A percentile compares a stretch with the other conserved stretches of the same genome.
These are phyloP conservation scores for Scartelaos histophorus DNA, from an alignment of 2,113 vertebrate species.

Conservation along the genomic window DNA sequence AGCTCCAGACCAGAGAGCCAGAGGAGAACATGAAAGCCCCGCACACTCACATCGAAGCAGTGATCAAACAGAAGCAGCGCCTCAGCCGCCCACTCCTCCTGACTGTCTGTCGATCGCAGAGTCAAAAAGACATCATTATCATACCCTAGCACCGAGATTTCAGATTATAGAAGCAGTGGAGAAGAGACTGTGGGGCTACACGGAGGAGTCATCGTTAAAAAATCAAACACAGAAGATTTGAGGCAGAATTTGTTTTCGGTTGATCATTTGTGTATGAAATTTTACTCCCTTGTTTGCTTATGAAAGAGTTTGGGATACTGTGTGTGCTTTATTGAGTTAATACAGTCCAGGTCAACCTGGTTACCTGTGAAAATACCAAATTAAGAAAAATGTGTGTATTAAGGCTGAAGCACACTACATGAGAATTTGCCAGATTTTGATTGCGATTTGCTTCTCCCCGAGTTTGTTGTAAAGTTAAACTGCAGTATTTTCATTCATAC, in stretches of 20 bases:
- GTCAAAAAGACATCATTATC: constrained; percentile 24
- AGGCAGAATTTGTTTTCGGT: neutral
- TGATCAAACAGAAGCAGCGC: constrained; percentile 43
- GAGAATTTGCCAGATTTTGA: no score
- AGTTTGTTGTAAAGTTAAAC: no score
- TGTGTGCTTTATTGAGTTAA: neutral
- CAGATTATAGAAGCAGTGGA: neutral
- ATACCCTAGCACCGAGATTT: neutral
- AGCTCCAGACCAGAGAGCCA: constrained; percentile 20
- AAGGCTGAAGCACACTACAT: no score
- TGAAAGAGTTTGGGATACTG: neutral
- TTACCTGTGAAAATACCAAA: no score
- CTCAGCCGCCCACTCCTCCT: constrained; percentile 13
- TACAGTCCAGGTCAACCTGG: no score
- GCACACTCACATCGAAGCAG: constrained; percentile 4
- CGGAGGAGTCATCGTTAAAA: neutral
- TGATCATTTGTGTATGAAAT: neutral
- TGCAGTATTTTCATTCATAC: no score
- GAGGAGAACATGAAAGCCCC: constrained; percentile 45
- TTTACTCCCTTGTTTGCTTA: neutral
- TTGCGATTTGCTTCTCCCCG: no score
- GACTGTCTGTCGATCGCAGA: constrained; percentile 44
- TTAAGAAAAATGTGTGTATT: no score
- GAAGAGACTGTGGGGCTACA: neutral
- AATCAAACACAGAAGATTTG: neutral